Percentiles rank a stretch among this genome's conserved stretches.
Evolutionary conservation across 1,140 invertebrate genomes (phyloP).

Genomic region (Diabrotica virgifera): DNA sequence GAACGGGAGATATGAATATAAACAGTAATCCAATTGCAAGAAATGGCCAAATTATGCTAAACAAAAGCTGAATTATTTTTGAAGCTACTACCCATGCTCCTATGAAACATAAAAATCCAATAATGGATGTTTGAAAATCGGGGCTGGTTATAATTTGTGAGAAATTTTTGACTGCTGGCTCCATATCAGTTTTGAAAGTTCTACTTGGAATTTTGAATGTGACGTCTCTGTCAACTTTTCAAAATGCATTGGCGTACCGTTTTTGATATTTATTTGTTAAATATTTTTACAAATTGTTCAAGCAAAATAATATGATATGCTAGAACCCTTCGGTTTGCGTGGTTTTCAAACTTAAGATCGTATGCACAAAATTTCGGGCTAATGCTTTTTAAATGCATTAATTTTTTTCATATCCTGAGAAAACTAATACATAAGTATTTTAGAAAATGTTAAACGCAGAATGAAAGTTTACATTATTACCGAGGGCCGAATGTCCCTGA

Average conservation of each 20-base stretch:
- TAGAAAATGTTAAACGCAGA: too few relatives aligned
- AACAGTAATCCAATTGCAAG: conserved; percentile 8
- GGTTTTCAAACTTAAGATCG: too few relatives aligned
- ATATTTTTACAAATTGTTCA: too few relatives aligned
- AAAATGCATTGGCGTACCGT: neutral
- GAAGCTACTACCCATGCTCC: conserved; percentile 13
- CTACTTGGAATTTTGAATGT: neutral
- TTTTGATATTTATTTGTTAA: too few relatives aligned
- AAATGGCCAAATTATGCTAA: conserved; percentile 16
- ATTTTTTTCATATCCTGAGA: too few relatives aligned
- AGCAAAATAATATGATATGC: too few relatives aligned
- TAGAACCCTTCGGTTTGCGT: too few relatives aligned
- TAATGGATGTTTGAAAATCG: conserved; percentile 4
- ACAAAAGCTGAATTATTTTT: conserved; percentile 14
- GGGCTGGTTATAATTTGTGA: conserved; percentile 5
- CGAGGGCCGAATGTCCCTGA: too few relatives aligned
- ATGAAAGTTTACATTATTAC: too few relatives aligned
- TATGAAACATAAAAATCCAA: conserved; percentile 11
- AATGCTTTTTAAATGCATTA: too few relatives aligned
- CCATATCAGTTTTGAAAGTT: conserved; percentile 5
- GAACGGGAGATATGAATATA: conserved; percentile 11
- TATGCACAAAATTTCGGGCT: too few relatives aligned
- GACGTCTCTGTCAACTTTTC: neutral
- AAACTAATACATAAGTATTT: too few relatives aligned
- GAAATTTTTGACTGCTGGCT: neutral